Base-by-base conservation (phyloP, 2,113 vertebrate genomes). In the Nematolebias whitei region DNA sequence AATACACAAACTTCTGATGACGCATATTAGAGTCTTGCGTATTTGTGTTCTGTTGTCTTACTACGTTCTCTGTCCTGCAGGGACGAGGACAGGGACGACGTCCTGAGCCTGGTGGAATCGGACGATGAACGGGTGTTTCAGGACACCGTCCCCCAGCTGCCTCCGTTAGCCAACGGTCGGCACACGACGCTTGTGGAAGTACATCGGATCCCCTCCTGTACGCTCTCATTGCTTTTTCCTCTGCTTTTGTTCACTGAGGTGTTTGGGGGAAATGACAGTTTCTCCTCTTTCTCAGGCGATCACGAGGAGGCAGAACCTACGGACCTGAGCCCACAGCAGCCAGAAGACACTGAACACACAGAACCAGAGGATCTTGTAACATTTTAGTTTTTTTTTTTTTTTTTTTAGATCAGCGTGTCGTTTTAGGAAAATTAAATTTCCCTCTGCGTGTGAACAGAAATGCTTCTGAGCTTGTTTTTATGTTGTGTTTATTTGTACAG, bases 61-160 rank as follows among this genome's bases (percentile, higher is more conserved):
- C n/a, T 52, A 3, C 13, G 1, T 10, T 24, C 11, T 47, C 23
- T 61, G 10, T 29, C 48, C 54, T 71, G 1, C 11, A 93, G 92
- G 32, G 85, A 76, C 1, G 83, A 89, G 0, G 88, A 91, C 39
- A 26, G 52, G 10, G 80, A 75, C 3, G 96, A 96, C 14, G 71
- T 98, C 50, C 58, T 98, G 47, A 93, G 94, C 75, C 91, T 98
- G 80, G 94, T 98, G 72, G 97, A 99, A 35, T 96, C 95, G 0
- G 96, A 98, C 5, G 95, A 94, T 2, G 94, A 95, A 10, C 91
- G 91, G 50, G 40, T 91, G 51, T 88, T 92, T 41, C 74, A 78
- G 0, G 87, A 89, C 1, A 1, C 89, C 0, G 86, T 88, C 16
- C 87, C 91, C 13, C 76, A 55, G 29, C 85, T 93, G 24, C 91